Percentiles rank a stretch among this genome's conserved stretches.
Evolutionary conservation across 2,888 invertebrate species (phyloP).

Genomic region (Oligia latruncula): DNA sequence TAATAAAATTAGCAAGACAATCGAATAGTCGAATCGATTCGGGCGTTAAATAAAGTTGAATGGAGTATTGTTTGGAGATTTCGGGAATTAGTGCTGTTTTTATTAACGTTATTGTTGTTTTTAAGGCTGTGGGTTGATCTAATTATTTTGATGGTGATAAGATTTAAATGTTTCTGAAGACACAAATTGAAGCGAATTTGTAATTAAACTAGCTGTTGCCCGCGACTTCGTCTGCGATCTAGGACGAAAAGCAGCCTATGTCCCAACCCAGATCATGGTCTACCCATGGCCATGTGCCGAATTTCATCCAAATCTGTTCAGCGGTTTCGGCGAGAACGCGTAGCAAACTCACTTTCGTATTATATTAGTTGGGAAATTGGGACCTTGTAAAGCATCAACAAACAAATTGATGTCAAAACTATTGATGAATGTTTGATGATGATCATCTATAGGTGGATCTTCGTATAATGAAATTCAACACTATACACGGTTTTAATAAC

Average conservation of each 20-base stretch:
- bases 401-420: neutral
- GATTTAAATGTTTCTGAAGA: neutral
- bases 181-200: neutral
- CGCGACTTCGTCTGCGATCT: neutral
- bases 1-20: constrained; percentile 59
- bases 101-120: constrained; percentile 9
- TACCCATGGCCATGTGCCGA: neutral
- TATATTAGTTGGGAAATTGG: neutral
- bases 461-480: constrained; percentile 12
- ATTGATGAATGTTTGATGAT: neutral
- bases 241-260: neutral
- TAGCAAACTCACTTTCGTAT: neutral
- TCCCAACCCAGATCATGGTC: neutral
- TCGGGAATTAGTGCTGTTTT: constrained; percentile 26
- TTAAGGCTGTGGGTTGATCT: neutral
- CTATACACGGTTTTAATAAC: neutral
- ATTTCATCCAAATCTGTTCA: neutral
- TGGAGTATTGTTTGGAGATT: constrained; percentile 59
- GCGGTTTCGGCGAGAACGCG: neutral
- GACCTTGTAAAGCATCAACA: neutral
- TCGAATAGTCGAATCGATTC: constrained; percentile 54
- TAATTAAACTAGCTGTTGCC: neutral
- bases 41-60: constrained; percentile 52
- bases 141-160: neutral
- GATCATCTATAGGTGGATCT: neutral